Conservation (phyloP, 1,140 invertebrate species). For the Heliconius himera region DNA sequence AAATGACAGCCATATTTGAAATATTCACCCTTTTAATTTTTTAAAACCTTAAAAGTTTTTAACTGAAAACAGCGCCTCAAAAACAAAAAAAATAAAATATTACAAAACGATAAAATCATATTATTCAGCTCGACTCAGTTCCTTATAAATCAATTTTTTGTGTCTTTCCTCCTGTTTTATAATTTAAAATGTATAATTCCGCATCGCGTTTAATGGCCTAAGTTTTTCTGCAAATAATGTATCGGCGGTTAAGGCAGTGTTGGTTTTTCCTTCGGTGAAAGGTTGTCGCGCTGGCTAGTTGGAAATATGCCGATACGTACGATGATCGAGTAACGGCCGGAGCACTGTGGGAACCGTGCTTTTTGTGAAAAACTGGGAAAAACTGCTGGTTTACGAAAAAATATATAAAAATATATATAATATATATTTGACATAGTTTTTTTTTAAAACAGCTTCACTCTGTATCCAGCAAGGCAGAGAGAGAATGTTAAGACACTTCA, state of each 20-base stretch:
- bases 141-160: conserved; percentile 1
- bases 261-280: conserved; percentile 77
- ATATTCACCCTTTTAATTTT: too few relatives aligned
- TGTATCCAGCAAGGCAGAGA: not conserved
- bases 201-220: conserved; percentile 49
- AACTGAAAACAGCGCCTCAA: not conserved
- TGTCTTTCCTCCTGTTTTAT: not conserved
- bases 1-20: too few relatives aligned
- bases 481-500: too few relatives aligned
- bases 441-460: not conserved
- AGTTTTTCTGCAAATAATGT: conserved; percentile 78
- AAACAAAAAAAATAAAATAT: not conserved
- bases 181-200: conserved; percentile 14
- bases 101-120: not conserved
- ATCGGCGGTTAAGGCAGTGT: conserved; percentile 68
- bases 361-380: conserved; percentile 56
- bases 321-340: conserved; percentile 62
- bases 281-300: conserved; percentile 63
- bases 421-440: not conserved
- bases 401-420: not conserved
- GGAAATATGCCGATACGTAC: conserved; percentile 68
- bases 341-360: conserved; percentile 65
- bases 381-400: conserved; percentile 34
- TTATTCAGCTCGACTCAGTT: not conserved
- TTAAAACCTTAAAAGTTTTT: not conserved